Evolutionary conservation across 2,797 vertebrate species (phyloP), one percentile per base, ranked within the genome.

Genomic region (Adelosebastes latens): DNA sequence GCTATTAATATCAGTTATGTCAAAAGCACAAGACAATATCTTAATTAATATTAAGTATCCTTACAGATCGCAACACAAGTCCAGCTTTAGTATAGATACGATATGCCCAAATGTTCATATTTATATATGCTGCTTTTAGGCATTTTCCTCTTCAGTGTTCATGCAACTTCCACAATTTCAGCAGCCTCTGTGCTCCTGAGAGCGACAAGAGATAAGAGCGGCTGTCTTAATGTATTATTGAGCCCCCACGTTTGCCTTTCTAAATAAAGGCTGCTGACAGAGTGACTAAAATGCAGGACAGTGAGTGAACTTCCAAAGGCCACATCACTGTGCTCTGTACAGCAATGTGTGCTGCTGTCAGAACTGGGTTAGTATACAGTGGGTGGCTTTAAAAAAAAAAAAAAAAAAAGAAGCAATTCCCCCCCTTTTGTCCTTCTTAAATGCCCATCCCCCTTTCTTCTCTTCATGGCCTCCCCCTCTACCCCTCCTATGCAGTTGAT

Each of bases 251-350:
- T 92, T 91, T 89, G 73, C 74, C 77, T 90, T 89, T 92, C 89
- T 92, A 93, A 93, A 93, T 94, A 91, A 92, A 94, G 91, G 75
- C 88, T 87, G 89, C 89, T 89, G 89, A 94, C 88, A 85, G 81
- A 90, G 86, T 74, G 78, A 88, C 88, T 88, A 88, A 92, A 94
- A 88, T 49, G 76, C 90, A 86, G 85, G 83, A 86, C 82, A 81
- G 81, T 80, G 81, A 93, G 82, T 81, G 74, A 89, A 92, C 76
- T 66, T 90, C 75, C 70, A 72, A 87, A 91, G 92, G 89, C 92
- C 87, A 85, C 72, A 62, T 86, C 80, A 25, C 80, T 83, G 76
- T 77, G 75, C 52, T 82, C 76, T 86, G 73, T 55, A 56, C 42
- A 61, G 80, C 55, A 46, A 74, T 81, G 77, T 81, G 76, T 82